Percentiles rank a stretch among this genome's conserved stretches.
Evolutionary conservation across 2,113 vertebrate genomes (phyloP).

Genomic region (Mus musculus): GRCm39 chr3:97208001-97208500

Average conservation of each 20-base stretch:
- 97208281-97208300: neutral
- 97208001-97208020: neutral
- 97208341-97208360: neutral
- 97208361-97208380: neutral
- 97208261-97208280: neutral
- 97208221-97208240: neutral
- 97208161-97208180: neutral
- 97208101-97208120: too few relatives aligned
- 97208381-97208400: neutral
- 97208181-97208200: neutral
- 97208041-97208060: neutral
- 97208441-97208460: neutral
- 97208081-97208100: neutral
- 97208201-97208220: neutral
- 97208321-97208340: neutral
- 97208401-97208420: neutral
- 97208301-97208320: neutral
- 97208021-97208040: neutral
- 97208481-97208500: neutral
- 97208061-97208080: neutral
- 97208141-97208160: neutral
- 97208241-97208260: neutral
- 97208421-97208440: slow-evolving; percentile 4
- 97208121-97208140: too few relatives aligned
- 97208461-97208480: neutral